These are phyloP conservation scores for Melinaea marsaeus DNA, from an alignment of 2,888 invertebrate genomes.

Conservation along the genomic window DNA sequence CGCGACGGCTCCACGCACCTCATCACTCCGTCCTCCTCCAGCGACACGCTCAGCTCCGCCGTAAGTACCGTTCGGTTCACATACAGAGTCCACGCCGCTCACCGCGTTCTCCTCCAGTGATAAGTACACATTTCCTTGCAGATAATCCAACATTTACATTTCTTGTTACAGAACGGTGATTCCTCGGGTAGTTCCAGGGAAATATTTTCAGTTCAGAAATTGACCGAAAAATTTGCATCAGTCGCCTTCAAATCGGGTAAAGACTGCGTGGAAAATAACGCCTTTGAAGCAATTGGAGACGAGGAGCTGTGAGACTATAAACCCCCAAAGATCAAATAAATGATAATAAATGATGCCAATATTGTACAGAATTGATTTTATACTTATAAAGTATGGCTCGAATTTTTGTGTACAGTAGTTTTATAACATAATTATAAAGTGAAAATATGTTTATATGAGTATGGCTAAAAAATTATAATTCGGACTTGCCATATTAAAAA, in stretches of 20 bases:
- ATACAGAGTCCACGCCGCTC: too few species aligned
- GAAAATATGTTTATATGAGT: conserved; percentile 9
- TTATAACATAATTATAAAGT: conserved; percentile 11
- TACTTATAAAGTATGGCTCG: conserved; percentile 7
- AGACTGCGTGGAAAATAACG: conserved; percentile 91
- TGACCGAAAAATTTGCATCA: conserved; percentile 84
- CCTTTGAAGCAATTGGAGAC: conserved; percentile 96
- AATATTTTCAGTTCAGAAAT: conserved; percentile 85
- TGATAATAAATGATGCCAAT: conserved; percentile 9
- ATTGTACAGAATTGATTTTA: conserved; percentile 12
- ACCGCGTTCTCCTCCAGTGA: too few species aligned
- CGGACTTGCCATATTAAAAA: conserved; percentile 34
- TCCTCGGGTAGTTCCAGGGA: conserved; percentile 78
- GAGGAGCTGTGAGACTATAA: conserved; percentile 84
- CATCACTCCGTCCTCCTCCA: conserved; percentile 76
- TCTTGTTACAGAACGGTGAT: conserved; percentile 75
- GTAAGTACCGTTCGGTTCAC: conserved; percentile 42
- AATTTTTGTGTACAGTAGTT: conserved; percentile 15
- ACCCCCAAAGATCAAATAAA: conserved; percentile 33
- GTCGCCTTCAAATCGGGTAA: conserved; percentile 84
- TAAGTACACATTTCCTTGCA: too few species aligned
- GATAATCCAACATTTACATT: background rate
- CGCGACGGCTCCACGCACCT: conserved; percentile 85
- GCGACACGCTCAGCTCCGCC: conserved; percentile 70
- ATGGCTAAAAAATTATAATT: conserved; percentile 21